These are phyloP conservation scores for Augochlorella aurata DNA, from an alignment of 2,888 invertebrate species.

Conservation along the genomic window DNA sequence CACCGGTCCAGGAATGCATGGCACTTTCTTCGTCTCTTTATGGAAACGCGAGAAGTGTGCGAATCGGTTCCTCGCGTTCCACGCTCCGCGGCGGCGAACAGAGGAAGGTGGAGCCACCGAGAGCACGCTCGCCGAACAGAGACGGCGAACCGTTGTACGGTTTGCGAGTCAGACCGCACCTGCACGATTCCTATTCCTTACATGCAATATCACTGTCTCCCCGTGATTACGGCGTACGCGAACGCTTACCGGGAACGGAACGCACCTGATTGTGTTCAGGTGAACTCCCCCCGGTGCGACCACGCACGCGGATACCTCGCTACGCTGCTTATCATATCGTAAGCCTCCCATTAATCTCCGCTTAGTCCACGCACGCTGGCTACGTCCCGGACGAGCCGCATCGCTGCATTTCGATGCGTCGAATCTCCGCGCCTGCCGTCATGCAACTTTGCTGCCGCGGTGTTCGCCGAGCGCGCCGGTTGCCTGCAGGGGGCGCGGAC, in stretches of 20 bases:
- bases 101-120: constrained; percentile 15
- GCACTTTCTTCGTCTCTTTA: constrained; percentile 78
- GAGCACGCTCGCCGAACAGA: constrained; percentile 14
- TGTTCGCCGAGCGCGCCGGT: neutral
- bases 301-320: constrained; percentile 30
- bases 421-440: constrained; percentile 20
- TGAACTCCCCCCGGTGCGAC: constrained; percentile 30
- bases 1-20: constrained; percentile 68
- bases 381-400: constrained; percentile 30
- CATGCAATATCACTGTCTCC: constrained; percentile 60
- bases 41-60: constrained; percentile 78
- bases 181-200: constrained; percentile 73
- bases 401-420: constrained; percentile 13
- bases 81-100: constrained; percentile 25
- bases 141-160: constrained; percentile 61
- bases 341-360: constrained; percentile 39
- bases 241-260: constrained; percentile 33
- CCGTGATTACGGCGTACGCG: constrained; percentile 51
- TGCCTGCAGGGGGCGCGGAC: constrained; percentile 8
- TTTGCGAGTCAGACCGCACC: constrained; percentile 74
- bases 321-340: constrained; percentile 3
- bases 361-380: constrained; percentile 30
- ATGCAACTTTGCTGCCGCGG: constrained; percentile 23
- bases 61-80: constrained; percentile 70
- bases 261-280: constrained; percentile 64